Evolutionary conservation across 2,113 vertebrate genomes (phyloP).

Genomic region (Planiliza haematocheilus): DNA sequence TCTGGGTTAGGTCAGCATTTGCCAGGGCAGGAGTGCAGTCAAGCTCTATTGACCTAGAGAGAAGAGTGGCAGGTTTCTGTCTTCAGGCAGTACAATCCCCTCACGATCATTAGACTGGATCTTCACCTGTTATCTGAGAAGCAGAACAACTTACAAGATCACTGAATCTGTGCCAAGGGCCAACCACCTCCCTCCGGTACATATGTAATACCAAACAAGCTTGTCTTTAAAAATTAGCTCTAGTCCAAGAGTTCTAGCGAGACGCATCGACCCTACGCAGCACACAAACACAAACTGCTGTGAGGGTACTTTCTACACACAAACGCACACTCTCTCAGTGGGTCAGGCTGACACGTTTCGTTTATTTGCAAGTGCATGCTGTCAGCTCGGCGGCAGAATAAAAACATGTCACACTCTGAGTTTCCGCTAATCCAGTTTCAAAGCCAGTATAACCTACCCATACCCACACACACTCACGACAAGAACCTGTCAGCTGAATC

Average conservation of each 20-base stretch:
- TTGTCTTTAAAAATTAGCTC: background rate
- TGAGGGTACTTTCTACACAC: too few species aligned
- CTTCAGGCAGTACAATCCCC: background rate
- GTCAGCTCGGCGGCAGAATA: background rate
- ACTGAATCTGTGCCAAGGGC: background rate
- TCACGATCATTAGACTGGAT: conserved; percentile 7
- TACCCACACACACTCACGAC: conserved; percentile 49
- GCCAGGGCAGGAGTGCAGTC: conserved; percentile 1
- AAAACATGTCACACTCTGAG: background rate
- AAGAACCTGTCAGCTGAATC: conserved; percentile 60
- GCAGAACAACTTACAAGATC: background rate
- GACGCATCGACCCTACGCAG: background rate
- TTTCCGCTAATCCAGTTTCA: background rate
- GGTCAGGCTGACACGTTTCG: conserved; percentile 6
- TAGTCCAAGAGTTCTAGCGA: background rate
- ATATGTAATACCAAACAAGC: background rate
- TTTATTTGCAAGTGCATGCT: background rate
- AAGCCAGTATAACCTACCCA: background rate
- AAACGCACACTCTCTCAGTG: too few species aligned
- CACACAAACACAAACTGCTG: too few species aligned
- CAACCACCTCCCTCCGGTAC: background rate
- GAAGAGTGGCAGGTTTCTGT: conserved; percentile 14
- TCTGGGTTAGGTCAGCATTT: conserved; percentile 19
- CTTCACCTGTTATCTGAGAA: background rate
- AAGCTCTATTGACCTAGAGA: conserved; percentile 13